Evolutionary conservation across 2,797 vertebrate genomes (phyloP).

Genomic region (Poecilia velifera): DNA sequence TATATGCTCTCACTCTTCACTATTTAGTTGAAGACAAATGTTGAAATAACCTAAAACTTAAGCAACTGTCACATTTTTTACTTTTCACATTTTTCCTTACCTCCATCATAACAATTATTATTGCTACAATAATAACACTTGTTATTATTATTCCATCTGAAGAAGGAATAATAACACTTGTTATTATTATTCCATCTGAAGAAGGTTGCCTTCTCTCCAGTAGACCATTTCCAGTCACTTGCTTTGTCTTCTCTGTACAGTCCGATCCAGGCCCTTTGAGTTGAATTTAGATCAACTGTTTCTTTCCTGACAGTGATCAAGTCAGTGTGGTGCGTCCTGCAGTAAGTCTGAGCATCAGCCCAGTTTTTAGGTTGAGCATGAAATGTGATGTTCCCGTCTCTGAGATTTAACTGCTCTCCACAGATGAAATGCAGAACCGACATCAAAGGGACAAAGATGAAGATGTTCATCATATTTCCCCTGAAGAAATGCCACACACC

Average conservation of each 20-base stretch:
- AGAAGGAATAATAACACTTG: no score
- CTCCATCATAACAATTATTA: no score
- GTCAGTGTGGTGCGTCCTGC: background rate
- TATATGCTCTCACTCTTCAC: no score
- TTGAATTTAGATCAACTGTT: background rate
- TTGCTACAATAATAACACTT: no score
- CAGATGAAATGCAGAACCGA: slow-evolving; percentile 1
- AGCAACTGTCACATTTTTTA: no score
- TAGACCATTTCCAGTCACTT: slow-evolving; percentile 36
- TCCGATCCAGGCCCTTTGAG: slow-evolving; percentile 49
- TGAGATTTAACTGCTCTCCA: fast-evolving
- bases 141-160: no score
- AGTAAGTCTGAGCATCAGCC: background rate
- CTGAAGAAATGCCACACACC: background rate
- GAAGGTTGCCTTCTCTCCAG: no score
- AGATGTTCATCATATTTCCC: background rate
- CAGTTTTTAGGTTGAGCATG: fast-evolving
- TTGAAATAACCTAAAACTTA: no score
- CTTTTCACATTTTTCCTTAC: no score
- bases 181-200: no score
- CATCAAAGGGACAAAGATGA: background rate
- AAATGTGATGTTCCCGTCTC: fast-evolving
- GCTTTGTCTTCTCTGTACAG: background rate
- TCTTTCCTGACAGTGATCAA: slow-evolving; percentile 18
- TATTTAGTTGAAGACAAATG: no score